These are phyloP conservation scores for Helicoverpa armigera DNA, from an alignment of 1,140 invertebrate genomes.

Conservation along the genomic window DNA sequence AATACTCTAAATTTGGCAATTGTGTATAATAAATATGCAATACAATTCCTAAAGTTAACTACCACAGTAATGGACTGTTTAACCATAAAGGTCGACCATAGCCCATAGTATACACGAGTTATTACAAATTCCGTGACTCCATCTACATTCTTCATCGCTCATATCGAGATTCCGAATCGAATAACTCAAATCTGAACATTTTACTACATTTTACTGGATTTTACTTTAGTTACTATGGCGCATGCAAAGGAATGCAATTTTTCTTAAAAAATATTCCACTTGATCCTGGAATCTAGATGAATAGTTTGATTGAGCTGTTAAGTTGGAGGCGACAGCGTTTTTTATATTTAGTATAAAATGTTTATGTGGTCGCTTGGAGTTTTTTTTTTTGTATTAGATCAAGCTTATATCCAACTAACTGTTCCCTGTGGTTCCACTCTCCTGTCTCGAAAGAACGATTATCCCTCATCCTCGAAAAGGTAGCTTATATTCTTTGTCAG, in stretches of 20 bases:
- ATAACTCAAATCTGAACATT: conserved; percentile 4
- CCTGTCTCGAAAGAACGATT: no score
- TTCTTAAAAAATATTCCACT: conserved; percentile 14
- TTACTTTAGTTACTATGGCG: background rate
- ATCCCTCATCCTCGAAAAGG: no score
- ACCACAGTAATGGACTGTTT: background rate
- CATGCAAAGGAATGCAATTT: conserved; percentile 21
- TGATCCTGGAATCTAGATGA: conserved; percentile 13
- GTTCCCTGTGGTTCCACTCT: no score
- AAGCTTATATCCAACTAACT: no score
- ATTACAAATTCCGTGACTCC: conserved; percentile 1
- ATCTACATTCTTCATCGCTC: background rate
- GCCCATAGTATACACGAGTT: background rate
- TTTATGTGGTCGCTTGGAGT: no score
- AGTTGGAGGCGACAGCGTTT: background rate
- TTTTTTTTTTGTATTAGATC: no score
- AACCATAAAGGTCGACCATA: background rate
- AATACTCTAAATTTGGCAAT: background rate
- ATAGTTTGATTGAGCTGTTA: background rate
- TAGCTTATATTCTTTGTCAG: no score
- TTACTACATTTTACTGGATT: background rate
- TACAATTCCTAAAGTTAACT: background rate
- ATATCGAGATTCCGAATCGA: conserved; percentile 4
- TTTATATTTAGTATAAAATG: no score
- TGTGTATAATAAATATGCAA: background rate